A percentile compares a stretch with the other conserved stretches of the same genome.
These are phyloP conservation scores for Lasioglossum malachurum DNA, from an alignment of 2,888 invertebrate genomes.

Conservation along the genomic window DNA sequence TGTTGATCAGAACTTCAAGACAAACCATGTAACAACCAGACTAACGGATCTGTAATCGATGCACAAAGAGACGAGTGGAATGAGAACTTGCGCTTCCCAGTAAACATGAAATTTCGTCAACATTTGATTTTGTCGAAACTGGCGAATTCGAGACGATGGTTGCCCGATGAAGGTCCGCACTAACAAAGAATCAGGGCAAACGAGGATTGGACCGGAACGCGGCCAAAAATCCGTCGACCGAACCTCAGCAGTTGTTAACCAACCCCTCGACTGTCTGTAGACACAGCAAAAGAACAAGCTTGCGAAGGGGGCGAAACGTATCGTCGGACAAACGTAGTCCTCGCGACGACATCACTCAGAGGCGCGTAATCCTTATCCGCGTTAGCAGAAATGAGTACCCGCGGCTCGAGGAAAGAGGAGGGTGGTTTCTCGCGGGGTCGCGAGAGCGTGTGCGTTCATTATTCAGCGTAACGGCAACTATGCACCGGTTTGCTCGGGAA, in stretches of 20 bases:
- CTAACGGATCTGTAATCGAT: background rate
- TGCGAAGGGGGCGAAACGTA: background rate
- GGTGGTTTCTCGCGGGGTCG: background rate
- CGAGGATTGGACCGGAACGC: background rate
- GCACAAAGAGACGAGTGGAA: background rate
- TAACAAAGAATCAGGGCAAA: background rate
- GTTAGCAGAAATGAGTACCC: background rate
- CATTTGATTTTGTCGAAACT: background rate
- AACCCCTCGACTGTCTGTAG: background rate
- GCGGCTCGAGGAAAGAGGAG: background rate
- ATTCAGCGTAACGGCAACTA: slow-evolving; percentile 12
- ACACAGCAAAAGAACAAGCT: background rate
- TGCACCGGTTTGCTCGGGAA: slow-evolving; percentile 53
- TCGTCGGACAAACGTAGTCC: background rate
- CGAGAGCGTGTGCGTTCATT: background rate
- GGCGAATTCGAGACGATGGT: background rate
- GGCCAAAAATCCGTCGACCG: background rate
- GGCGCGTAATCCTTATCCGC: background rate
- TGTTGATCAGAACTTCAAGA: background rate
- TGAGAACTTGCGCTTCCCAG: background rate
- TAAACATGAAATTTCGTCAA: background rate
- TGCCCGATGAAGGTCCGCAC: background rate
- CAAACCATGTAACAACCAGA: too few species aligned
- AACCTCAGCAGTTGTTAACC: background rate
- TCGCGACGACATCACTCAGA: background rate